Percentiles rank a stretch among this genome's conserved stretches.
Conservation (phyloP, 2,113 vertebrate genomes). For the Picathartes gymnocephalus region DNA sequence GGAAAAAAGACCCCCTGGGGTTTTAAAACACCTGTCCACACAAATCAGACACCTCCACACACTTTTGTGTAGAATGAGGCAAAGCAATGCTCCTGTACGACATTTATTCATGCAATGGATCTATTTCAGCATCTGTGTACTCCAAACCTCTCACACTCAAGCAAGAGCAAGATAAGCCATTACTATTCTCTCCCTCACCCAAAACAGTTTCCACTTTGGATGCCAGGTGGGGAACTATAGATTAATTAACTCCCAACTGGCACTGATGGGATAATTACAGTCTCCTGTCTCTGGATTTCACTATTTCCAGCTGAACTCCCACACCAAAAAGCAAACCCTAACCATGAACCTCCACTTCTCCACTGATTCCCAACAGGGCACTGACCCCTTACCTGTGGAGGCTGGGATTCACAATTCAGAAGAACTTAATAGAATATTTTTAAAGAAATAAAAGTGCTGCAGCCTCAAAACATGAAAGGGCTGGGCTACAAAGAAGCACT, state of each 20-base stretch:
- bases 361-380: background rate
- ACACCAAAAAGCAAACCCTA: slow-evolving; percentile 11
- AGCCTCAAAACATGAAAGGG: slow-evolving; percentile 59
- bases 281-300: slow-evolving; percentile 32
- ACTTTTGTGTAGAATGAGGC: background rate
- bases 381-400: slow-evolving; percentile 32
- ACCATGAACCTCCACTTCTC: background rate
- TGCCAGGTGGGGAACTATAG: slow-evolving; percentile 54
- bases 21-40: slow-evolving; percentile 13
- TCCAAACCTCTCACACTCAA: background rate
- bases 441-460: slow-evolving; percentile 56
- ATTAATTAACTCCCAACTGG: slow-evolving; percentile 63
- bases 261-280: slow-evolving; percentile 48
- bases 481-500: slow-evolving; percentile 43
- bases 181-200: slow-evolving; percentile 14
- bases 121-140: background rate
- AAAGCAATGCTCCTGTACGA: background rate
- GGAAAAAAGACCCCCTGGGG: background rate
- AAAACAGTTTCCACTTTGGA: slow-evolving; percentile 27
- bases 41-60: background rate
- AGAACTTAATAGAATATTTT: slow-evolving; percentile 45
- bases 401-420: slow-evolving; percentile 8
- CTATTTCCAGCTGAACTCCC: slow-evolving; percentile 4
- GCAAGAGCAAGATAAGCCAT: slow-evolving; percentile 1
- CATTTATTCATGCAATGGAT: background rate